Conservation (phyloP, 1,140 invertebrate species). For the Chironomus striatipennis region DNA sequence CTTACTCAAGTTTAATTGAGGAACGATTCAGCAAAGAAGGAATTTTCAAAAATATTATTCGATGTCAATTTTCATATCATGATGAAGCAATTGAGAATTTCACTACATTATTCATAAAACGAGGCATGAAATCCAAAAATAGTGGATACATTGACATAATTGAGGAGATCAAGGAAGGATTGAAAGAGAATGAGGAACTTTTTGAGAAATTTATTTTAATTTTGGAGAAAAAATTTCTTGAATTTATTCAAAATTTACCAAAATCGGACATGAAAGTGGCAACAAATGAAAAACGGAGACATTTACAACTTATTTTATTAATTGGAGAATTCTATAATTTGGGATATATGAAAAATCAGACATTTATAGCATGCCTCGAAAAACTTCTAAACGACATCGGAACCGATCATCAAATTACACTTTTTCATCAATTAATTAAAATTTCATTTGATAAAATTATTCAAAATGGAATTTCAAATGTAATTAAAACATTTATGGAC, state of each 20-base stretch:
- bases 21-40: background rate
- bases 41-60: background rate
- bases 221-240: background rate
- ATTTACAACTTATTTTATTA: background rate
- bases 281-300: background rate
- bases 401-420: background rate
- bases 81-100: background rate
- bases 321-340: background rate
- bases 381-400: background rate
- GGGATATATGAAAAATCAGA: background rate
- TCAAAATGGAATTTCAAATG: background rate
- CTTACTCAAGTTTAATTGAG: background rate
- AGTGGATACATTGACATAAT: background rate
- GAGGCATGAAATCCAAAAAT: background rate
- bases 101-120: background rate
- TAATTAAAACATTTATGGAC: background rate
- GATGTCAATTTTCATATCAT: background rate
- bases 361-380: background rate
- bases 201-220: background rate
- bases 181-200: background rate
- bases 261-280: background rate
- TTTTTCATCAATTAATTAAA: background rate
- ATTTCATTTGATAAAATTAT: background rate
- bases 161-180: background rate
- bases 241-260: background rate